phyloP scores from a whole-genome alignment of 2,113 vertebrate species.

The Oriolus oriolus region DNA sequence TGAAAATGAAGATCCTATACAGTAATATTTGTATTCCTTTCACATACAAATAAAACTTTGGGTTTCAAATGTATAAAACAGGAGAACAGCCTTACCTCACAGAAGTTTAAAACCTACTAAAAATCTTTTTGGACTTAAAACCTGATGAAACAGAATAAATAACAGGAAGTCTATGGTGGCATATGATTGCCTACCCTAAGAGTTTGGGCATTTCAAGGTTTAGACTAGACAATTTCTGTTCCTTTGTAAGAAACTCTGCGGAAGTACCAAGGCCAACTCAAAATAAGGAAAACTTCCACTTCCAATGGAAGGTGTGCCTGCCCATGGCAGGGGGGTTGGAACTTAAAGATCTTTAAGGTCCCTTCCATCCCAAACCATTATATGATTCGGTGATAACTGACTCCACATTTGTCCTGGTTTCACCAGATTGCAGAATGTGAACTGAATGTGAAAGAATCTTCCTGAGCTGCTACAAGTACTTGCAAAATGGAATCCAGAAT shows the following conservation, averaged over 20 bases:
- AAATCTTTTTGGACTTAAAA: background rate
- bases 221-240: background rate
- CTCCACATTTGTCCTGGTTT: background rate
- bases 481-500: background rate
- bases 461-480: background rate
- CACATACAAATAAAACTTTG: background rate
- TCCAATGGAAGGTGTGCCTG: background rate
- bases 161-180: background rate
- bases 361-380: background rate
- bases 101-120: background rate
- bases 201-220: background rate
- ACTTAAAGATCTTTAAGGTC: background rate
- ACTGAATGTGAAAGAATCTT: background rate
- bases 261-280: background rate
- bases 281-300: background rate
- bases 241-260: background rate
- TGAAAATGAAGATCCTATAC: background rate
- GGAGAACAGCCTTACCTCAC: accelerated
- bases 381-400: background rate
- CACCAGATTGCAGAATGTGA: background rate
- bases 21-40: background rate
- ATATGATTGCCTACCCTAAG: background rate
- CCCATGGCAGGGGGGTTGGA: background rate
- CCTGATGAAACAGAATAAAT: background rate
- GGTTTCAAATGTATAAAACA: background rate